Conservation (phyloP, 1,140 invertebrate species). For the Drosophila orena region DNA sequence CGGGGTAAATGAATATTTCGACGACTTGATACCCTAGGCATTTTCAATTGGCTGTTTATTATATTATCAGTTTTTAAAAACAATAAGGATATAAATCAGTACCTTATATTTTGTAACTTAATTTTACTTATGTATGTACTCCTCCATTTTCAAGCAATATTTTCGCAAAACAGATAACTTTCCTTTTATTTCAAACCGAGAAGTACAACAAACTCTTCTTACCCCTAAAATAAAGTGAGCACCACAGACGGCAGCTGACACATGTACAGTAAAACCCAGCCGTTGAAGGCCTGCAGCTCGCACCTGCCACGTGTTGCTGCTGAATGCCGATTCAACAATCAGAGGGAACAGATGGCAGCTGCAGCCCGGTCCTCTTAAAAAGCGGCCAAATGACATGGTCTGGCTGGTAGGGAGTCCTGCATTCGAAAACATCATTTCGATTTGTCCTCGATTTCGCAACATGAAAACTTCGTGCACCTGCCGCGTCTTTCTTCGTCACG, state of each 20-base stretch:
- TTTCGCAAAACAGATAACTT: no score
- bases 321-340: constrained; percentile 34
- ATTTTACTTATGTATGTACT: no score
- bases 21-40: neutral
- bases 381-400: constrained; percentile 68
- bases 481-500: constrained; percentile 33
- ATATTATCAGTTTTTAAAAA: no score
- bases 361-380: constrained; percentile 1
- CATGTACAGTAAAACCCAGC: constrained; percentile 8
- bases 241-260: constrained; percentile 19
- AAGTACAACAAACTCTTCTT: no score
- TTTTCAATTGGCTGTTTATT: no score
- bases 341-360: constrained; percentile 34
- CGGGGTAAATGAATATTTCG: neutral
- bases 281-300: constrained; percentile 16
- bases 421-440: constrained; percentile 64
- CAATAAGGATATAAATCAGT: no score
- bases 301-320: constrained; percentile 71
- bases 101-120: no score
- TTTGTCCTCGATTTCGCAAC: constrained; percentile 58
- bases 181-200: no score
- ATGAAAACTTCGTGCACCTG: constrained; percentile 74
- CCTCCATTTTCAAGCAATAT: no score
- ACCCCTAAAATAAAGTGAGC: neutral
- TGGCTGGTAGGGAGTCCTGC: constrained; percentile 52